These are phyloP conservation scores for Mimachlamys varia DNA, from an alignment of 2,888 invertebrate genomes.

Conservation along the genomic window DNA sequence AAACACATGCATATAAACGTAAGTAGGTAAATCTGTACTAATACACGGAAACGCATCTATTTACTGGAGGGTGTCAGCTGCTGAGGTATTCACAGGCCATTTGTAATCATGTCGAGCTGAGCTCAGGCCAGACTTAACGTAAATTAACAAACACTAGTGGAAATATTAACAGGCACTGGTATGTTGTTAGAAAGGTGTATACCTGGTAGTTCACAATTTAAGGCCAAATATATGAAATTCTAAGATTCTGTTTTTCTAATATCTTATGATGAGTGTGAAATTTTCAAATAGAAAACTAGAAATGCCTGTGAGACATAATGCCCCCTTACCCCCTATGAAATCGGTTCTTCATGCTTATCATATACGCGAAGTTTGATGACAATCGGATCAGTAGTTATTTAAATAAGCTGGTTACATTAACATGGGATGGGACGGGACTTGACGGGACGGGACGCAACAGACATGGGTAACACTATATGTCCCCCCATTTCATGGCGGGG, in stretches of 20 bases:
- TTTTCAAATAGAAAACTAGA: too few species aligned
- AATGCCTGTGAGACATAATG: too few species aligned
- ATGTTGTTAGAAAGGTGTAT: not conserved
- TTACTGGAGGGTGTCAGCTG: not conserved
- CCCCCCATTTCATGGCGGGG: too few species aligned
- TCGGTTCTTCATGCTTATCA: too few species aligned
- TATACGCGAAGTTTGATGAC: too few species aligned
- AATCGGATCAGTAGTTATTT: too few species aligned
- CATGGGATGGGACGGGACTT: too few species aligned
- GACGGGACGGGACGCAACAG: too few species aligned
- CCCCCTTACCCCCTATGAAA: too few species aligned
- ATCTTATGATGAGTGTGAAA: not conserved
- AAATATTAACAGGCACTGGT: too few species aligned
- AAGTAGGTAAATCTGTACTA: conserved; percentile 10
- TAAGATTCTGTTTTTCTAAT: not conserved
- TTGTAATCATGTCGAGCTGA: not conserved
- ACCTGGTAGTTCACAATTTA: not conserved
- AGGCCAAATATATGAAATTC: not conserved
- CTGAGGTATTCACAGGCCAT: not conserved
- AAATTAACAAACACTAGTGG: conserved; percentile 8
- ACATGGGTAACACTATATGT: too few species aligned
- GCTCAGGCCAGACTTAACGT: not conserved
- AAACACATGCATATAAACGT: not conserved
- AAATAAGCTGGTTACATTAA: too few species aligned
- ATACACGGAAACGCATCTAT: not conserved